A percentile compares a stretch with the other conserved stretches of the same genome.
Conservation (phyloP, 1,140 invertebrate genomes). For the Heliconius congener region DNA sequence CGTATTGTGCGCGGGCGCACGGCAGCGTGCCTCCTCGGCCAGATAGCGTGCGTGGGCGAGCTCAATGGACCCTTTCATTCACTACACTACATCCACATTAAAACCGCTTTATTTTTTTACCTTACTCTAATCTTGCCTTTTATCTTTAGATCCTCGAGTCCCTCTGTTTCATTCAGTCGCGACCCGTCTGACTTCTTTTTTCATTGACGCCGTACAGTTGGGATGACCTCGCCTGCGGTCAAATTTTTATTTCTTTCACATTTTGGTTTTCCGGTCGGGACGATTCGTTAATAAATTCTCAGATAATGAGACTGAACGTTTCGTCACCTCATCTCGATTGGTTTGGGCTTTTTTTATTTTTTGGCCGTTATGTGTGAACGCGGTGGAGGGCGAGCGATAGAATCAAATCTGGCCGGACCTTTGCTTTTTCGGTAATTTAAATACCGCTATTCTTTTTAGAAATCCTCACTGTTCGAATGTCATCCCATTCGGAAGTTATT, state of each 20-base stretch:
- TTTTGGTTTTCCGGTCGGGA: slow-evolving; percentile 78
- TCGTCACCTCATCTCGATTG: slow-evolving; percentile 80
- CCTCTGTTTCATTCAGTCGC: slow-evolving; percentile 77
- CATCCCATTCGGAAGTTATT: slow-evolving; percentile 44
- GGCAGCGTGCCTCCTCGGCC: slow-evolving; percentile 43
- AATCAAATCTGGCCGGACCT: slow-evolving; percentile 67
- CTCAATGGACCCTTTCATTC: slow-evolving; percentile 79
- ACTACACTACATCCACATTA: slow-evolving; percentile 77
- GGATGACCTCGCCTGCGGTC: slow-evolving; percentile 79
- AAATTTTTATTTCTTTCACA: slow-evolving; percentile 81
- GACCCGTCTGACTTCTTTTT: slow-evolving; percentile 77
- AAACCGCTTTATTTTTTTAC: slow-evolving; percentile 75
- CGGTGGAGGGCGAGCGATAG: slow-evolving; percentile 69
- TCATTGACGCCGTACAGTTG: slow-evolving; percentile 76
- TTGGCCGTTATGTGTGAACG: slow-evolving; percentile 73
- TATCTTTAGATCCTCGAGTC: slow-evolving; percentile 76
- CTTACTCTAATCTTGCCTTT: slow-evolving; percentile 74
- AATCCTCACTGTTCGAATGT: slow-evolving; percentile 58
- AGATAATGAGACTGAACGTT: slow-evolving; percentile 81
- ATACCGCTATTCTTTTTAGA: slow-evolving; percentile 74
- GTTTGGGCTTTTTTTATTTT: slow-evolving; percentile 70
- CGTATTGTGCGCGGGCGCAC: slow-evolving; percentile 57
- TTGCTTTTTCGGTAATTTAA: slow-evolving; percentile 75
- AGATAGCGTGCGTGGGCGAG: slow-evolving; percentile 70
- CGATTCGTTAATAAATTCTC: slow-evolving; percentile 81